Conservation (phyloP, 2,888 invertebrate genomes). For the Argynnis bischoffii region DNA sequence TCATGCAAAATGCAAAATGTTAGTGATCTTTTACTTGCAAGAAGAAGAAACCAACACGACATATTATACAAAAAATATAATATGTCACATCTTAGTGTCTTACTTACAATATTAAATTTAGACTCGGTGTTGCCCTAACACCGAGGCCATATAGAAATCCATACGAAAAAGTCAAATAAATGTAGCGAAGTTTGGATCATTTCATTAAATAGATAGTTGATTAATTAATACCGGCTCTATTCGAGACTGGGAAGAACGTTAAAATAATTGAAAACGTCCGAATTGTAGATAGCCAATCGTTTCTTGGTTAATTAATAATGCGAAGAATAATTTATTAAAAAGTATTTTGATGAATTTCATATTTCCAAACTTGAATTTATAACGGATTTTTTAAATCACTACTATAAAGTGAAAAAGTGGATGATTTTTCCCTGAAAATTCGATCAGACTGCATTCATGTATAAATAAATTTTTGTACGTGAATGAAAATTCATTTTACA, state of each 20-base stretch:
- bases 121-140: neutral
- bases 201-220: slow-evolving; percentile 76
- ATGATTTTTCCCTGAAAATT: slow-evolving; percentile 34
- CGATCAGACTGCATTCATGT: slow-evolving; percentile 37
- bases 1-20: too few species aligned
- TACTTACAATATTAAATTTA: slow-evolving; percentile 1
- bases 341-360: slow-evolving; percentile 41
- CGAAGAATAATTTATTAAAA: slow-evolving; percentile 53
- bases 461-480: slow-evolving; percentile 36
- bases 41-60: too few species aligned
- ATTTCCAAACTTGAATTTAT: slow-evolving; percentile 25
- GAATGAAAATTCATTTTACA: slow-evolving; percentile 39
- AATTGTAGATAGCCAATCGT: slow-evolving; percentile 72
- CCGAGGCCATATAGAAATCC: neutral
- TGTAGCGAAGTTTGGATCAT: slow-evolving; percentile 58
- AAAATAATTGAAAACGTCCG: slow-evolving; percentile 76
- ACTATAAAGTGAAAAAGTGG: slow-evolving; percentile 30
- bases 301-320: slow-evolving; percentile 62
- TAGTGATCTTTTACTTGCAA: too few species aligned
- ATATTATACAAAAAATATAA: neutral
- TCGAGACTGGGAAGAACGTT: slow-evolving; percentile 62
- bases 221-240: slow-evolving; percentile 70
- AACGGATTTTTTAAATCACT: slow-evolving; percentile 32
- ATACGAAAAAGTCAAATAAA: slow-evolving; percentile 49
- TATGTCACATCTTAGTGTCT: neutral